Base-by-base conservation (phyloP, 2,797 vertebrate genomes). In the Manis javanica region DNA sequence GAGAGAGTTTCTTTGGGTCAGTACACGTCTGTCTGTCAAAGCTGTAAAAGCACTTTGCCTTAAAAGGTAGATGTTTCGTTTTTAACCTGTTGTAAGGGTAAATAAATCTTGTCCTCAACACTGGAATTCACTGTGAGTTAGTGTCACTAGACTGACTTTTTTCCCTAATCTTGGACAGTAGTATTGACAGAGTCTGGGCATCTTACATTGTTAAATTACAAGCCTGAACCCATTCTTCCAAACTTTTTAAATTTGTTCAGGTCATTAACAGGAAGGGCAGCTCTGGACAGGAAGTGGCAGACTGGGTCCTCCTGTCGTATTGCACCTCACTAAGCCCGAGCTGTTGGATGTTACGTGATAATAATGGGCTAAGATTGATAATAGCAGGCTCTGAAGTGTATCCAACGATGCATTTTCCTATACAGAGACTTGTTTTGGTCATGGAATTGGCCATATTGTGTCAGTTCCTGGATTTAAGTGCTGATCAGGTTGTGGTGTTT, bases 1-100 rank as follows among this genome's bases (percentile, higher is more conserved):
- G 64, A 68, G 42, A 69, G 61, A 34, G 69, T 81, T 71, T 90
- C 49, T 61, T 92, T 71, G 15, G 51, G n/a, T 95, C 51, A n/a
- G 0, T n/a, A 7, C 37, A 13, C 37, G 53, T 74, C 57, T 87
- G 2, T 37, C 46, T 61, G 64, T 87, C 68, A 37, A 71, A 90
- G 74, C 64, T 29, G 46, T 46, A 77, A 51, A 69, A 23, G 16
- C 29, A 12, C 66, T 88, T 95, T 66, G 78, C 74, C 68, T 75
- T 85, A 42, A 74, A 63, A 87, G 57, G 26, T 71, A 49, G 86
- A 51, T 19, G 26, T 23, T 87, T 57, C 19, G 29, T 82, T 87
- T 74, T 29, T 63, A 16, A 46, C 78, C 16, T 16, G 0, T n/a
- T 16, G 0, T n/a, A 79, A 46, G 69, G 37, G 51, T 63, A 23